Base-by-base conservation (phyloP, 2,113 vertebrate species). In the Megalops atlanticus region DNA sequence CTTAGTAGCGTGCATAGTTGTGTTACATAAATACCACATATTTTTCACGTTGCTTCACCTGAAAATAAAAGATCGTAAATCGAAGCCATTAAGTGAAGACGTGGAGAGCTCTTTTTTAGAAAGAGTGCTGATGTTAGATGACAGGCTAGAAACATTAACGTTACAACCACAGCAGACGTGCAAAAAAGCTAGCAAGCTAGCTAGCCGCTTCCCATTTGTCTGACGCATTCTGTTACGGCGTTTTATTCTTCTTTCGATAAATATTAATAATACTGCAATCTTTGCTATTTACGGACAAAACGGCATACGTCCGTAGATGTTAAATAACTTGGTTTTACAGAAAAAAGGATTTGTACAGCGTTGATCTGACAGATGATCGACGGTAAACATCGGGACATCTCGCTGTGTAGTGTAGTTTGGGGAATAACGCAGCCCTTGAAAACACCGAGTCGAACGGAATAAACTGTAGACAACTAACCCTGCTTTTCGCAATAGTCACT, bases 381-480 rank as follows among this genome's bases (percentile, higher is more conserved):
- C 24, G 38, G 72, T 43, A 74, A 74, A 74, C 72, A 74, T 39
- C 39, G 11, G 40, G n/a, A 33, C n/a, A 47, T 41, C 41, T 76
- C 74, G 12, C 43, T 33, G 74, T 71, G 33, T 71, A 38, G 31
- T 71, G 21, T 33, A 74, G 73, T 74, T 40, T 73, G 68, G 68
- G 76, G 31, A 74, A 47, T 70, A 43, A 75, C 45, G 77, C 68
- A 77, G 27, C 40, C 52, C 38, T 2, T 38, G 71, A 49, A 52
- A 78, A 45, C 38, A 70, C 49, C 36, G 31, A 79, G 35, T n/a
- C 36, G 64, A 84, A 58, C 58, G 36, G 77, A 73, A 70, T 54
- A 64, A 45, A 78, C 36, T 69, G 15, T 15, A 71, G 41, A 15
- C 27, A 79, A 83, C 76, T 27, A 75, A n/a, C 5, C 68, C 39